Base-by-base conservation (phyloP, 2,113 vertebrate species). In the Muscicapa adusta region DNA sequence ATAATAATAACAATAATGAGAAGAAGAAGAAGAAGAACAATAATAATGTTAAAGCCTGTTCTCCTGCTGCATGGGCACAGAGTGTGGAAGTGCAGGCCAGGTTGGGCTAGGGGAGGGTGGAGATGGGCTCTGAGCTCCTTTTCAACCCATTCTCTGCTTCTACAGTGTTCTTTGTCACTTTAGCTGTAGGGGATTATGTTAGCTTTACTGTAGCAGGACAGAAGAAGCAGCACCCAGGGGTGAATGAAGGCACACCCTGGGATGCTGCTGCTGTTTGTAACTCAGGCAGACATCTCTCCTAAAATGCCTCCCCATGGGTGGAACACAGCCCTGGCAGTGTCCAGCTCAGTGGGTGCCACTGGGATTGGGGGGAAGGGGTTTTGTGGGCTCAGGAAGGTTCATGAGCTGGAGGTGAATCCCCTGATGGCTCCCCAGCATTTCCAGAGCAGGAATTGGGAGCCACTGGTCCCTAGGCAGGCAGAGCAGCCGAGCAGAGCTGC, bases 111-210 rank as follows among this genome's bases (percentile, higher is more conserved):
- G 34, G n/a, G 48, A 45, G 26, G 24, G 1, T 51, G 42, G 25
- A 22, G 66, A 12, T 58, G 53, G 16, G 19, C 68, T 66, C 38
- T 53, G 14, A 29, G 33, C 10, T 73, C 33, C 60, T 33, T 38
- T 45, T 7, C 15, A 51, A 2, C 8, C 33, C 36, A 1, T 40
- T 24, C n/a, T n/a, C 28, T 70, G 33, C 9, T 24, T 14, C 18
- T 23, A 1, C 6, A 10, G 2, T 10, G 29, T 38, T 81, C 84
- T n/a, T 8, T 61, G 54, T 53, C 0, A 0, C 48, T 61, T 40
- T 3, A 65, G 38, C 72, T 81, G 28, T 38, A 9, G 40, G 23
- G 29, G 24, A 18, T 61, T 53, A 5, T 29, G 29, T 48, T 20
- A 14, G 24, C 29, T 28, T 40, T 28, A 8, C 62, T 26, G 29